Percentiles rank a stretch among this genome's conserved stretches.
These are phyloP conservation scores for Dendroctonus valens DNA, from an alignment of 1,140 invertebrate genomes.

Conservation along the genomic window DNA sequence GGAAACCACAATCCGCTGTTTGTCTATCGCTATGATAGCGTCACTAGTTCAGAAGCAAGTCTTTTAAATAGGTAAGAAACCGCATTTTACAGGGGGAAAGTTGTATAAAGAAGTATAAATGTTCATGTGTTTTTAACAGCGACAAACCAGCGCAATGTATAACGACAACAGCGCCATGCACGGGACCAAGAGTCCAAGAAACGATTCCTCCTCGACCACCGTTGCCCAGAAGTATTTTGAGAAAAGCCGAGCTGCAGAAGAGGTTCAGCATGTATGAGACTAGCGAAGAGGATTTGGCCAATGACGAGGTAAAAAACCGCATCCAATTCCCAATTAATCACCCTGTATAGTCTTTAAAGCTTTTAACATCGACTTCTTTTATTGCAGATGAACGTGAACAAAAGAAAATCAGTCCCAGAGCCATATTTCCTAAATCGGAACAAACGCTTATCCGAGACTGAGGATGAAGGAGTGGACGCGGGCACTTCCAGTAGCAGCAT, in stretches of 20 bases:
- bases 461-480: conserved; percentile 56
- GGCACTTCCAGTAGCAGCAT: conserved; percentile 50
- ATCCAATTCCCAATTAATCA: background rate
- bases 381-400: conserved; percentile 48
- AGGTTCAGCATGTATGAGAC: conserved; percentile 79
- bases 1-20: conserved; percentile 68
- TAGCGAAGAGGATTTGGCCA: conserved; percentile 53
- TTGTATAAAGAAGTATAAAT: too few relatives aligned
- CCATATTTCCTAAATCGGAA: conserved; percentile 60
- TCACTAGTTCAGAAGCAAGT: conserved; percentile 66
- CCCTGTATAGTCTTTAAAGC: background rate
- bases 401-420: conserved; percentile 70
- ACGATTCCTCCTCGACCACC: conserved; percentile 66
- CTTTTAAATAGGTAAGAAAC: conserved; percentile 51
- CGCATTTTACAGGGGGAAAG: too few relatives aligned
- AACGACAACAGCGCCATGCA: conserved; percentile 55
- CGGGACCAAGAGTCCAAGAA: conserved; percentile 64
- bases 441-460: conserved; percentile 58
- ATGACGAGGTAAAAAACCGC: conserved; percentile 21
- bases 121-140: conserved; percentile 42
- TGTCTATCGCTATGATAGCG: conserved; percentile 79
- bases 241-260: conserved; percentile 56
- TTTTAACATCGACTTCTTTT: background rate
- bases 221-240: conserved; percentile 65
- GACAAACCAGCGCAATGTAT: conserved; percentile 54